Evolutionary conservation across 2,113 vertebrate genomes (phyloP).

Genomic region (Tupaia tana): DNA sequence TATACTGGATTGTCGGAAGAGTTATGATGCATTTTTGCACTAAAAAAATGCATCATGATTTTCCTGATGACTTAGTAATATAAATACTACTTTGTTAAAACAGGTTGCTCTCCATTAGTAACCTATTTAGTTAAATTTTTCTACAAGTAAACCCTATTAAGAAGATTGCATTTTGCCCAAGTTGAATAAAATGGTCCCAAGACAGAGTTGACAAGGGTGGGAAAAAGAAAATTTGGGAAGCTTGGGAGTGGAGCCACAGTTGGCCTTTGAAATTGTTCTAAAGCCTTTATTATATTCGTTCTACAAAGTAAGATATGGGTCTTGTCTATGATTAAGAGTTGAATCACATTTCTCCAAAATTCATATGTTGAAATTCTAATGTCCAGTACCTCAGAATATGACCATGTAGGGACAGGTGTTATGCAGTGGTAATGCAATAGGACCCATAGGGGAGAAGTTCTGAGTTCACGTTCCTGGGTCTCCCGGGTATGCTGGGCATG

Average conservation of each 20-base stretch:
- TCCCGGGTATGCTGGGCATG: too few relatives aligned
- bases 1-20: background rate
- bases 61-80: background rate
- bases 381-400: background rate
- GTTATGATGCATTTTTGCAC: too few relatives aligned
- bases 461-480: too few relatives aligned
- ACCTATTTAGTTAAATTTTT: slow-evolving; percentile 24
- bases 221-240: background rate
- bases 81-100: slow-evolving; percentile 42
- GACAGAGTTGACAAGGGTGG: background rate
- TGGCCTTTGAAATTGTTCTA: background rate
- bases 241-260: background rate
- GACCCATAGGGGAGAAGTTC: too few relatives aligned
- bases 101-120: background rate
- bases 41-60: too few relatives aligned
- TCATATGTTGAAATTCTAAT: background rate
- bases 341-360: background rate
- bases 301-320: background rate
- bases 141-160: background rate
- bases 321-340: background rate
- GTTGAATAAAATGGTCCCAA: background rate
- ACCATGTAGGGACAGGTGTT: background rate
- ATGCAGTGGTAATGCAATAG: too few relatives aligned
- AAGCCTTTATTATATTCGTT: background rate
- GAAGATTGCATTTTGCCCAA: background rate